phyloP scores from a whole-genome alignment of 2,888 invertebrate genomes.

The Phytoseiulus persimilis region DNA sequence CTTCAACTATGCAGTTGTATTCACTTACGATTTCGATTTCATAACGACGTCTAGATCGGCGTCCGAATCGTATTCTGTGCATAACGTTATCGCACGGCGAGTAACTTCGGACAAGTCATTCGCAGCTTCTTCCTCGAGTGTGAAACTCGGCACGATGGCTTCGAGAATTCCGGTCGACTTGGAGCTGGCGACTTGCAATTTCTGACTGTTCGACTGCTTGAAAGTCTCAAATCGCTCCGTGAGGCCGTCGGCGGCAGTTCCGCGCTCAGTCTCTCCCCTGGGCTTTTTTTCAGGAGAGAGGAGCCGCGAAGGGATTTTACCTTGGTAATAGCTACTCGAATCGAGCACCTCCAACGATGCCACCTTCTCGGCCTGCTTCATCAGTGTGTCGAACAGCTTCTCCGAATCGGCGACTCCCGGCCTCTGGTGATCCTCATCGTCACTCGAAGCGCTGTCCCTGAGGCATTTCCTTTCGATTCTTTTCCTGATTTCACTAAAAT shows the following conservation, averaged over 20 bases:
- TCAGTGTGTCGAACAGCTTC: neutral
- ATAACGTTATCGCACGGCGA: neutral
- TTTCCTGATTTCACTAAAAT: neutral
- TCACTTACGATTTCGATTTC: neutral
- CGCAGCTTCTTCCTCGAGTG: neutral
- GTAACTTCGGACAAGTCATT: neutral
- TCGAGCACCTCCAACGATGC: neutral
- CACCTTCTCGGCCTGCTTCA: neutral
- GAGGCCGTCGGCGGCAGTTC: neutral
- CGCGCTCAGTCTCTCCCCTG: neutral
- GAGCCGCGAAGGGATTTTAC: neutral
- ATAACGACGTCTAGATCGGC: neutral
- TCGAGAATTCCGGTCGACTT: neutral
- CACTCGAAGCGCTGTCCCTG: neutral
- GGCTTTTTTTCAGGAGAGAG: neutral
- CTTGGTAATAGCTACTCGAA: neutral
- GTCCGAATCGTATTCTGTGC: neutral
- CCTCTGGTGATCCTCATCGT: neutral
- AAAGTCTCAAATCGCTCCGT: neutral
- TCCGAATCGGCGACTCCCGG: neutral
- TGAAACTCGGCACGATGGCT: neutral
- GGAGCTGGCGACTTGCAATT: neutral
- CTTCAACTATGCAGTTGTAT: no score
- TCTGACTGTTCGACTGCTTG: neutral
- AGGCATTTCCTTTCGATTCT: neutral